Percentiles rank a stretch among this genome's conserved stretches.
Conservation (phyloP, 2,888 invertebrate genomes). For the Julus scandinavius region DNA sequence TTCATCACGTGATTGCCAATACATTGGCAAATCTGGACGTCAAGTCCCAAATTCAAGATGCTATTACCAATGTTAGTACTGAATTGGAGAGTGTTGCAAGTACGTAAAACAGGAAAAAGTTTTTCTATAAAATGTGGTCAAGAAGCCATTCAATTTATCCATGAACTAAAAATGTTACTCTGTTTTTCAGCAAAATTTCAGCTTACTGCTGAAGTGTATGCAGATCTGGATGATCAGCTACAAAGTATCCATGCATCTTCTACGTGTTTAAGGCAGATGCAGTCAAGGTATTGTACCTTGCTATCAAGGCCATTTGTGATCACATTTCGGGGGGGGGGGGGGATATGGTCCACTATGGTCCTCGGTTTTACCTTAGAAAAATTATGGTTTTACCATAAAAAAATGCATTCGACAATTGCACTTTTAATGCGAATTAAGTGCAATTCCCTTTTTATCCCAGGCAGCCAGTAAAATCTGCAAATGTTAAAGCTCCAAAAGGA, state of each 20-base stretch:
- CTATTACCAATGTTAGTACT: background rate
- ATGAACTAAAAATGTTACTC: background rate
- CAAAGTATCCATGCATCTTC: background rate
- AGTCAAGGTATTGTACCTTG: background rate
- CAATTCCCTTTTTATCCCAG: background rate
- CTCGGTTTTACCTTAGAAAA: too few species aligned
- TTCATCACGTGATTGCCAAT: constrained; percentile 39
- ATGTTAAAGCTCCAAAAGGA: background rate
- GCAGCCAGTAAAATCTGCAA: background rate
- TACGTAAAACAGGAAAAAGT: background rate
- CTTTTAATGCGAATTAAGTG: too few species aligned
- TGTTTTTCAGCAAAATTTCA: constrained; percentile 7
- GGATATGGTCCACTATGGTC: too few species aligned
- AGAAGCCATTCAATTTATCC: too few species aligned
- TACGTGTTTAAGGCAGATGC: background rate
- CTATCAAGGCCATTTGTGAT: too few species aligned
- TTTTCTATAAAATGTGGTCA: background rate
- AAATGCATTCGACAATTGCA: too few species aligned
- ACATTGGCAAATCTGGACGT: constrained; percentile 52
- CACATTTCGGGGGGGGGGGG: too few species aligned
- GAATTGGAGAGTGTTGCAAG: constrained; percentile 14
- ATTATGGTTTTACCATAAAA: too few species aligned
- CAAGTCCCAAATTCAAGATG: constrained; percentile 50
- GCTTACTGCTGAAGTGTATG: background rate
- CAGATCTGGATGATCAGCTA: background rate